phyloP scores from a whole-genome alignment of 2,113 vertebrate genomes.

The Caloenas nicobarica region DNA sequence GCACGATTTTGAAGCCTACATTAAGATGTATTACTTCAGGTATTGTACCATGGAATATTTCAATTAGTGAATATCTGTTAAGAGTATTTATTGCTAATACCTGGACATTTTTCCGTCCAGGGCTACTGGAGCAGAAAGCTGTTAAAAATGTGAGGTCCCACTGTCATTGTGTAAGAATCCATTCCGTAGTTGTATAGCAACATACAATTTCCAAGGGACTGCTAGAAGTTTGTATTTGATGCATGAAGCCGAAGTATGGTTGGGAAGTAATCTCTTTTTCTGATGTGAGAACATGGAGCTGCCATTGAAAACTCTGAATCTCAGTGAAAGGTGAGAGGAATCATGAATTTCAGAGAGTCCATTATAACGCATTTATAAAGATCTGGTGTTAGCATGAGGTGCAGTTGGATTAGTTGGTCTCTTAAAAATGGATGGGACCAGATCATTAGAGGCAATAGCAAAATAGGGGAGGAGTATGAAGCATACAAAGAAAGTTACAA shows the following conservation, averaged over 20 bases:
- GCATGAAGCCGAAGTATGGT: fast-evolving
- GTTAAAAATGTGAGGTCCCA: background rate
- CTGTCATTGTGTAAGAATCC: background rate
- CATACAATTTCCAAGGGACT: background rate
- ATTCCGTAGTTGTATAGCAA: background rate
- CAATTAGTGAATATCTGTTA: background rate
- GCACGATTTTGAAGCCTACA: background rate
- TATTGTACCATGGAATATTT: background rate
- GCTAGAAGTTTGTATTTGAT: background rate
- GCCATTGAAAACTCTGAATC: background rate
- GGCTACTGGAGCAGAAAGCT: background rate
- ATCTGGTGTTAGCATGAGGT: background rate
- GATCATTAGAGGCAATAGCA: background rate
- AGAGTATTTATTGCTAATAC: background rate
- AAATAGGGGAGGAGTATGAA: background rate
- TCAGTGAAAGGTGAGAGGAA: background rate
- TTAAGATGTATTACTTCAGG: background rate
- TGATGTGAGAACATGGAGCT: background rate
- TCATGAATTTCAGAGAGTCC: background rate
- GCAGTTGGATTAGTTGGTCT: background rate
- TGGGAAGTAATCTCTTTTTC: background rate
- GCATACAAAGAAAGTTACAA: background rate
- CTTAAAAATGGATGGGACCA: background rate
- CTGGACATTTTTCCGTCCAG: background rate
- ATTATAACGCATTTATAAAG: background rate